Conservation (phyloP, 2,113 vertebrate genomes). For the Electrona antarctica region DNA sequence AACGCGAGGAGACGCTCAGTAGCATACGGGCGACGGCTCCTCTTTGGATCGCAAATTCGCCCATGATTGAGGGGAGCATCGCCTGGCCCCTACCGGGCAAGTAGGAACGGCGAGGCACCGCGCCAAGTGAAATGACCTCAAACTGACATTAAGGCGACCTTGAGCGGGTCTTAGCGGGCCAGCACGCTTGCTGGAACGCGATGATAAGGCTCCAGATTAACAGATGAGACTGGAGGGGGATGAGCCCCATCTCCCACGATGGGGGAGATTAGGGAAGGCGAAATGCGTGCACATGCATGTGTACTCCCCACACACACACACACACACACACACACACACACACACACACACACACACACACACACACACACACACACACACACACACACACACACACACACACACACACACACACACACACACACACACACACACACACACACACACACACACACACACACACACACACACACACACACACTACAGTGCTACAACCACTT, state of each 20-base stretch:
- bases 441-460: not conserved
- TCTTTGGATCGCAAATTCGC: conserved; percentile 65
- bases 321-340: not conserved
- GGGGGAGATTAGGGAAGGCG: conserved; percentile 60
- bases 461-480: not conserved
- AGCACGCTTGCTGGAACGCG: conserved; percentile 71
- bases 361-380: not conserved
- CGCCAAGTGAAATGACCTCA: conserved; percentile 80
- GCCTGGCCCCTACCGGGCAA: conserved; percentile 63
- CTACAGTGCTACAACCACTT: no score
- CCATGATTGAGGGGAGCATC: conserved; percentile 81
- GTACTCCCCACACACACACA: not conserved
- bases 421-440: conserved; percentile 2
- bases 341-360: not conserved
- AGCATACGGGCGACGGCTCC: conserved; percentile 64
- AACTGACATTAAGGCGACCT: conserved; percentile 84
- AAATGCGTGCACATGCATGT: conserved; percentile 27
- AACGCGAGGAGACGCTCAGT: conserved; percentile 71
- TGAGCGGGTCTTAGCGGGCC: conserved; percentile 74
- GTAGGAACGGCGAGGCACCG: conserved; percentile 74
- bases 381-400: not conserved
- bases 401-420: not conserved
- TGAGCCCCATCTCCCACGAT: conserved; percentile 47
- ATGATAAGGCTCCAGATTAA: conserved; percentile 78
- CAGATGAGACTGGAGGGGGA: conserved; percentile 60